Evolutionary conservation across 2,888 invertebrate genomes (phyloP), one percentile per base, ranked within the genome.

Genomic region (Opisthograptis luteolata): DNA sequence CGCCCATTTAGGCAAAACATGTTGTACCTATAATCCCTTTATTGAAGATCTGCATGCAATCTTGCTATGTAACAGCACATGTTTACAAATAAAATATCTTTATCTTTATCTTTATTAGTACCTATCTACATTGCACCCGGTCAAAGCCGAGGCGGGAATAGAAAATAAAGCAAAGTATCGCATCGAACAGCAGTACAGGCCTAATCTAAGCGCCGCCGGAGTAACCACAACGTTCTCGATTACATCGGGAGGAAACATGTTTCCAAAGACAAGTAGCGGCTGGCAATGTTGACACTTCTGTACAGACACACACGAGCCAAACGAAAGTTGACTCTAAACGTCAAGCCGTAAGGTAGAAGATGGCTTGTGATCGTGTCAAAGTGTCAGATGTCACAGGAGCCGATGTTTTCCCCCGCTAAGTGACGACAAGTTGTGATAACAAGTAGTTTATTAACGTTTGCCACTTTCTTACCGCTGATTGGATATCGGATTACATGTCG

Each of bases 371-470:
- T 10, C 28, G 36, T 14, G 10, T 36, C 37, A 36, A 36, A 56
- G 78, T 85, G 68, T 87, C 77, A 67, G 64, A 66, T 87, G 79
- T 74, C 85, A 79, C 64, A 81, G 70, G 70, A 66, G 70, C 74
- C 77, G 78, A 71, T 65, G 65, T 69, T 67, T 65, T 66, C 70
- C 63, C 62, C 58, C 62, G 65, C 73, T 81, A 83, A 86, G 87
- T 84, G 87, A 78, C 76, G 82, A 82, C 86, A 79, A 73, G 70
- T 82, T 84, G 78, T 79, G 84, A 87, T 73, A 87, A 87, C 87
- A 87, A 75, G 76, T 72, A 73, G 75, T 80, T 71, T 84, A 81
- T 81, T 78, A 79, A 75, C 60, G 67, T 63, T 59, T 47, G 64
- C 59, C 66, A 64, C 64, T 65, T 60, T 62, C 56, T 58, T 27